Conservation (phyloP, 2,113 vertebrate species). For the human region GRCh38 chrX:43374501-43375000, state of each 20-base stretch:
- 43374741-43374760: not conserved
- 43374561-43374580: not conserved
- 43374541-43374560: not conserved
- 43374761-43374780: not conserved
- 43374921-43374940: not conserved
- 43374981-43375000: not conserved
- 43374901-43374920: not conserved
- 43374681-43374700: not conserved
- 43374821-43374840: conserved; percentile 23
- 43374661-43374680: not conserved
- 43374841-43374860: not conserved
- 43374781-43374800: not conserved
- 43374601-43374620: not conserved
- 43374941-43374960: not conserved
- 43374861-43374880: not conserved
- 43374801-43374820: not conserved
- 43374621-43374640: not conserved
- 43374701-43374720: not conserved
- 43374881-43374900: conserved; percentile 26
- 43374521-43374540: not conserved
- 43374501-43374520: not conserved
- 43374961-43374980: not conserved
- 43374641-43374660: not conserved
- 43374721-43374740: conserved; percentile 19
- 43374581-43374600: not conserved